phyloP scores from a whole-genome alignment of 1,140 invertebrate species.

The Calliphora vicina region DNA sequence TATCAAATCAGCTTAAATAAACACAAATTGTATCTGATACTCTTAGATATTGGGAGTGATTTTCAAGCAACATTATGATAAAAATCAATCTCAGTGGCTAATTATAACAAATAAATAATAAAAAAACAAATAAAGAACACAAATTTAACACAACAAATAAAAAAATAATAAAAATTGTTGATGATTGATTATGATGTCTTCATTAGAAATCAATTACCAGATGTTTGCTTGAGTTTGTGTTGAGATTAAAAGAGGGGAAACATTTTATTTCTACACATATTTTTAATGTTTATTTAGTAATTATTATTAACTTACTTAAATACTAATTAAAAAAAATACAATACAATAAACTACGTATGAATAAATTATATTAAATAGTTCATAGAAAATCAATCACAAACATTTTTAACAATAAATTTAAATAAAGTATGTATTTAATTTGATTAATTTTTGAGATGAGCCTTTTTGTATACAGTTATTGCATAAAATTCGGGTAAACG shows the following conservation, averaged over 20 bases:
- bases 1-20: background rate
- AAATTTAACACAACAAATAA: background rate
- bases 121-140: background rate
- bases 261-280: background rate
- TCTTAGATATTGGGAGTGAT: too few relatives aligned
- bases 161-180: background rate
- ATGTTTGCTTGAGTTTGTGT: background rate
- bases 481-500: conserved; percentile 58
- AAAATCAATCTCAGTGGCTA: background rate
- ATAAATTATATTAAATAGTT: background rate
- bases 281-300: background rate
- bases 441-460: background rate
- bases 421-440: too few relatives aligned
- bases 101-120: background rate
- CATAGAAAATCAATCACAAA: background rate
- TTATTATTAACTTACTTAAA: background rate
- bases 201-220: background rate
- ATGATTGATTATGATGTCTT: background rate
- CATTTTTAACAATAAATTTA: background rate
- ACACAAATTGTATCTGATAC: too few relatives aligned
- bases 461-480: conserved; percentile 56
- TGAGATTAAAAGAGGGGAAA: background rate
- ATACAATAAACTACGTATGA: background rate
- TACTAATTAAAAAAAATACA: background rate
- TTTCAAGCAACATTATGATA: background rate